These are phyloP conservation scores for Tubulanus polymorphus DNA, from an alignment of 2,888 invertebrate genomes.

Conservation along the genomic window DNA sequence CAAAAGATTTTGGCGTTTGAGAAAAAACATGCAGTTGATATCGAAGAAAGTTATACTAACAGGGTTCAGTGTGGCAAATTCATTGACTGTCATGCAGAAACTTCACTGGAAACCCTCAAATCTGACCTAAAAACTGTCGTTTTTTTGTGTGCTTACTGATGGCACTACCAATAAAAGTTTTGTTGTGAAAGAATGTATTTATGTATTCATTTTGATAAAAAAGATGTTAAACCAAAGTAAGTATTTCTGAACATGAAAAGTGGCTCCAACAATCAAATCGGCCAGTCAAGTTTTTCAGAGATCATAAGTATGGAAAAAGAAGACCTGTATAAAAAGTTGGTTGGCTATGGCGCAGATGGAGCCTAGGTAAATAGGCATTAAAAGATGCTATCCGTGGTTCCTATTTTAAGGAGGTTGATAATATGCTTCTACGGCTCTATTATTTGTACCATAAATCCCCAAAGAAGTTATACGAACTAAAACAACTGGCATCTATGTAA, in stretches of 20 bases:
- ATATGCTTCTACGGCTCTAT: conserved; percentile 1
- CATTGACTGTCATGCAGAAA: conserved; percentile 1
- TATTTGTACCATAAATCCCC: conserved; percentile 4
- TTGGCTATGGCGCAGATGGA: not conserved
- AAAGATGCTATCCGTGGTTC: not conserved
- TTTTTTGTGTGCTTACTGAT: not conserved
- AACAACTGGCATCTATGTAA: not conserved
- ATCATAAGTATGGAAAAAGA: not conserved
- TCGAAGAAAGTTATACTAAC: conserved; percentile 1
- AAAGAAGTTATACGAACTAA: conserved; percentile 4
- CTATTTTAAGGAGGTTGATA: conserved; percentile 5
- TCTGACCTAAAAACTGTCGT: not conserved
- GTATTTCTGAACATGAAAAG: not conserved
- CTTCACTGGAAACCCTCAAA: not conserved
- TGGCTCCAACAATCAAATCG: not conserved
- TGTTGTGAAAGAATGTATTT: not conserved
- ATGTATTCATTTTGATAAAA: not conserved
- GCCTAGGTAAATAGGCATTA: not conserved
- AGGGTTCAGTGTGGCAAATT: conserved; percentile 1
- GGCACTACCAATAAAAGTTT: not conserved
- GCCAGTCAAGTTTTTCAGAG: not conserved
- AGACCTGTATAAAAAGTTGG: not conserved
- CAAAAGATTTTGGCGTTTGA: conserved; percentile 1
- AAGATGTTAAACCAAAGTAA: not conserved
- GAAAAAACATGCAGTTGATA: conserved; percentile 4